These are phyloP conservation scores for Alligator mississippiensis DNA, from an alignment of 2,113 vertebrate species.

Conservation along the genomic window DNA sequence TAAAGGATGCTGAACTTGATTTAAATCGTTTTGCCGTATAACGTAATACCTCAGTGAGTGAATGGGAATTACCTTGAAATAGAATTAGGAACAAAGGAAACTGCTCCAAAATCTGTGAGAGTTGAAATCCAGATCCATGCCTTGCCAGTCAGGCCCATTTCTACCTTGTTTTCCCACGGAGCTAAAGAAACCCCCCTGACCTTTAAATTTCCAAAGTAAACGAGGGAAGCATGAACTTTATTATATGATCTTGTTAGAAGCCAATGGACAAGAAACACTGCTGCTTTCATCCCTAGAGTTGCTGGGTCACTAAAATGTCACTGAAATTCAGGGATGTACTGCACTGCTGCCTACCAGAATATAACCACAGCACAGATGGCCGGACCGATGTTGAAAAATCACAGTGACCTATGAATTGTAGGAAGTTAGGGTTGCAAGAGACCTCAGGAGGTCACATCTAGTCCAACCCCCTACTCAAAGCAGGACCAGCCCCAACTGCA, in stretches of 20 bases:
- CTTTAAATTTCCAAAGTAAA: neutral
- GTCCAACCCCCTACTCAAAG: too few species aligned
- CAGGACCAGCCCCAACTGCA: too few species aligned
- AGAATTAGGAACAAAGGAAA: neutral
- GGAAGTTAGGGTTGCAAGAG: too few species aligned
- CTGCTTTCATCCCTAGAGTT: neutral
- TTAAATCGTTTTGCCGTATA: neutral
- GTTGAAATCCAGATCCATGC: neutral
- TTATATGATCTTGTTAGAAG: neutral
- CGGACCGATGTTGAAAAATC: neutral
- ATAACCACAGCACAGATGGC: neutral
- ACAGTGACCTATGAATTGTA: neutral
- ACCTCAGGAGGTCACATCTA: too few species aligned
- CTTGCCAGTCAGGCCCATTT: neutral
- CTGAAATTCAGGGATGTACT: neutral
- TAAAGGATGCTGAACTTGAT: too few species aligned
- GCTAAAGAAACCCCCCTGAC: neutral
- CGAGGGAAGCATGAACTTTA: neutral
- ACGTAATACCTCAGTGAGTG: neutral
- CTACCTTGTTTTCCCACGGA: neutral
- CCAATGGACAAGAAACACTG: neutral
- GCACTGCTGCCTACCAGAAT: neutral
- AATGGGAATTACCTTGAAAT: neutral
- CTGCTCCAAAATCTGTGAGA: neutral
- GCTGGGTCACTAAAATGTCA: neutral